These are phyloP conservation scores for Cichlasoma orientale DNA, from an alignment of 2,797 vertebrate species.

Conservation along the genomic window DNA sequence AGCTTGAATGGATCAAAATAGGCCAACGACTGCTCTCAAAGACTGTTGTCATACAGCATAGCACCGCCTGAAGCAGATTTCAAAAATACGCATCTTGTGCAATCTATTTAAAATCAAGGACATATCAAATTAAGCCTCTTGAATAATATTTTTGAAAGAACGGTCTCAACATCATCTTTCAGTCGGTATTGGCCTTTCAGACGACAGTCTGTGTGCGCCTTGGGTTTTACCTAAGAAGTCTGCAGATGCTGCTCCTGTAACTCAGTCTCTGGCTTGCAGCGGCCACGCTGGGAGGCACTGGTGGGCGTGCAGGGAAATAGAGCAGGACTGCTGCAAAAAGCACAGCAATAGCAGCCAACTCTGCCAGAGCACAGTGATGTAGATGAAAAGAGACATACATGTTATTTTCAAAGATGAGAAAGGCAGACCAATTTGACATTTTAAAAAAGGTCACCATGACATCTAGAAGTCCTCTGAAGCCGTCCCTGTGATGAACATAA, in stretches of 20 bases:
- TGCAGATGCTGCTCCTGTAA: constrained; percentile 94
- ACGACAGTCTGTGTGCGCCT: background rate
- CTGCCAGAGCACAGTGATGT: constrained; percentile 68
- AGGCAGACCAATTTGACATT: constrained; percentile 28
- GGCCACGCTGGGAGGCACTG: constrained; percentile 93
- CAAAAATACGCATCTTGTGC: constrained; percentile 15
- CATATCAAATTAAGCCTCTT: background rate
- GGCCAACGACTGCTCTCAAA: background rate
- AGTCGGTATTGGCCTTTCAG: background rate
- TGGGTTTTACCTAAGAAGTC: constrained; percentile 87
- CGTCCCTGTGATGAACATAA: constrained; percentile 11
- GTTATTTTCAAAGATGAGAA: constrained; percentile 16
- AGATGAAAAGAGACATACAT: constrained; percentile 9
- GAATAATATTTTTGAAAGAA: constrained; percentile 10
- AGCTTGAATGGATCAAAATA: background rate
- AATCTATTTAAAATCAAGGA: constrained; percentile 16
- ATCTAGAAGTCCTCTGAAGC: constrained; percentile 14
- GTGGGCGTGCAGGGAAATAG: constrained; percentile 94
- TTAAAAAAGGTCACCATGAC: constrained; percentile 30
- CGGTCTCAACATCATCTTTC: background rate
- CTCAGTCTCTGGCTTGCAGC: constrained; percentile 95
- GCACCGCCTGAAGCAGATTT: constrained; percentile 1
- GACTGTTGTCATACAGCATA: background rate
- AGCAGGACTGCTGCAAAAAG: constrained; percentile 88
- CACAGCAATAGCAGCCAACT: constrained; percentile 86